Conservation (phyloP, 2,888 invertebrate species). For the Hydrotaea diabolus region DNA sequence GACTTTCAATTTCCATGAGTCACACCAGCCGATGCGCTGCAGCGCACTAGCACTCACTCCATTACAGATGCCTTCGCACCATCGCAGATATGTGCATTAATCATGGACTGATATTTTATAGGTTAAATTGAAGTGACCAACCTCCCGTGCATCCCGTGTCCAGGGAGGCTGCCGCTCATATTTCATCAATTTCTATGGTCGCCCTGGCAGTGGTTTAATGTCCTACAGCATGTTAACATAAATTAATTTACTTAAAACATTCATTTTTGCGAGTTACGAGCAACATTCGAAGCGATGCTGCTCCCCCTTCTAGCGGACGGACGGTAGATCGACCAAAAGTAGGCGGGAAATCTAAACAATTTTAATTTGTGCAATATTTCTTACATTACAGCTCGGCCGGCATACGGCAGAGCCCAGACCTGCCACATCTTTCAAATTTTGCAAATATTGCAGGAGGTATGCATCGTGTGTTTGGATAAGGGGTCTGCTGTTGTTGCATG, state of each 20-base stretch:
- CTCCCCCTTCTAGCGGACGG: neutral
- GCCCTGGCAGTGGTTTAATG: slow-evolving; percentile 50
- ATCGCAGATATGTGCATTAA: slow-evolving; percentile 60
- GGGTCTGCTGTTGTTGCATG: slow-evolving; percentile 31
- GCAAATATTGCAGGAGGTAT: too few species aligned
- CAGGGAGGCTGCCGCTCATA: slow-evolving; percentile 22
- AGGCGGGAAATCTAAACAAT: slow-evolving; percentile 68
- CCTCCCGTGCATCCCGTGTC: slow-evolving; percentile 25
- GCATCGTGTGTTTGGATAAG: too few species aligned
- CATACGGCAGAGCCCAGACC: neutral
- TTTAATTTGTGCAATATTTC: slow-evolving; percentile 68
- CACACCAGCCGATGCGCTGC: neutral
- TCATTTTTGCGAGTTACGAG: slow-evolving; percentile 51
- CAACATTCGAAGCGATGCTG: neutral
- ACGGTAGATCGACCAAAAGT: too few species aligned
- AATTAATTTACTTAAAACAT: slow-evolving; percentile 69
- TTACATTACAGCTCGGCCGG: slow-evolving; percentile 41
- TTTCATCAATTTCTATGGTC: slow-evolving; percentile 10
- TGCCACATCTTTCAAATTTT: slow-evolving; percentile 26
- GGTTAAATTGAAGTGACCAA: slow-evolving; percentile 41
- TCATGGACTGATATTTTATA: slow-evolving; percentile 57
- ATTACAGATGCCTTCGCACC: slow-evolving; percentile 49
- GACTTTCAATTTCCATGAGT: slow-evolving; percentile 34
- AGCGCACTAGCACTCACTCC: too few species aligned
- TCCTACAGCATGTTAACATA: slow-evolving; percentile 68